Evolutionary conservation across 1,140 invertebrate species (phyloP).

Genomic region (Anastrepha obliqua): DNA sequence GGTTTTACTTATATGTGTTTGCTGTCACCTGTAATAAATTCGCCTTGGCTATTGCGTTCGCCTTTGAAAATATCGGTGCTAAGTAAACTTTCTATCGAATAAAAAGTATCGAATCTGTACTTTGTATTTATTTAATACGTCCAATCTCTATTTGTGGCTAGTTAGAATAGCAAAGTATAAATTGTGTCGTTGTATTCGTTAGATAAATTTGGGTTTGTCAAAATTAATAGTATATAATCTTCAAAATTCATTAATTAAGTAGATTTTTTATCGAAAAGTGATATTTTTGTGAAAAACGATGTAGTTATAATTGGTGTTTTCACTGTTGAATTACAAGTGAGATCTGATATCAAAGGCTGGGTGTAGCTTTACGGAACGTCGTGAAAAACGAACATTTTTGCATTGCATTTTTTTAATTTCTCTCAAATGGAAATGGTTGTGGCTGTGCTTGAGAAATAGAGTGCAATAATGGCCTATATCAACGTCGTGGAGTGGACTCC

Average conservation of each 20-base stretch:
- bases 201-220: too few relatives aligned
- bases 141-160: neutral
- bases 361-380: slow-evolving; percentile 36
- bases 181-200: too few relatives aligned
- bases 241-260: neutral
- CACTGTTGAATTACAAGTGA: neutral
- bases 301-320: neutral
- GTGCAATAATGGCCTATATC: slow-evolving; percentile 83
- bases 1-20: too few relatives aligned
- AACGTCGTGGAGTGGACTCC: slow-evolving; percentile 94
- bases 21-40: too few relatives aligned
- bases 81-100: too few relatives aligned
- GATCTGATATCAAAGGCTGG: slow-evolving; percentile 19
- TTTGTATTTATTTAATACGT: too few relatives aligned
- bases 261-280: slow-evolving; percentile 20
- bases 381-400: slow-evolving; percentile 28
- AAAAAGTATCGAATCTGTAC: too few relatives aligned
- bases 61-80: too few relatives aligned
- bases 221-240: too few relatives aligned
- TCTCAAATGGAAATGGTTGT: slow-evolving; percentile 54
- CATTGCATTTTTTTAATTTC: slow-evolving; percentile 14
- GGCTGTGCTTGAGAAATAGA: slow-evolving; percentile 58
- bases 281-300: neutral
- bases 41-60: too few relatives aligned
- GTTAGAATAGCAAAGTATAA: slow-evolving; percentile 11